phyloP scores from a whole-genome alignment of 2,797 vertebrate species.

The Potorous gilbertii region DNA sequence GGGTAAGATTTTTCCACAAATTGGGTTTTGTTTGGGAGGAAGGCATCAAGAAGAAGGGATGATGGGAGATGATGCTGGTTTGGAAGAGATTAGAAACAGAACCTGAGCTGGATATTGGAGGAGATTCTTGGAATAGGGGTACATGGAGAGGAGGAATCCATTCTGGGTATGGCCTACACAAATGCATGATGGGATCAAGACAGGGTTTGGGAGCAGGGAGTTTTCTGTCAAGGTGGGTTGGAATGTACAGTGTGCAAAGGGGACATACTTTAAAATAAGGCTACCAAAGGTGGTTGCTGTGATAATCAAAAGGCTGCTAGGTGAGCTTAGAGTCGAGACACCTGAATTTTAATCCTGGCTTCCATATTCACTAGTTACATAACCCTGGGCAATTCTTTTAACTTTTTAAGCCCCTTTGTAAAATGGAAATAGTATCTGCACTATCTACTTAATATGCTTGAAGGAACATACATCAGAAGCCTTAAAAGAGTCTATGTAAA shows the following conservation, averaged over 20 bases:
- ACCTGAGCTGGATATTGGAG: not conserved
- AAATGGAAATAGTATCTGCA: not conserved
- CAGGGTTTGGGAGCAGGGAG: not conserved
- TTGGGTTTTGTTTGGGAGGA: not conserved
- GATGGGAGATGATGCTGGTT: not conserved
- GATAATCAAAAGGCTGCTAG: not conserved
- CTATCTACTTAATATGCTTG: not conserved
- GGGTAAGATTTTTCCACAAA: not conserved
- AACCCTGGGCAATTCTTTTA: not conserved
- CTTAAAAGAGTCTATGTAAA: not conserved
- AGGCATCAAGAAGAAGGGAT: not conserved
- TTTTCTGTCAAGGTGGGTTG: not conserved
- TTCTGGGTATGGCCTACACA: not conserved
- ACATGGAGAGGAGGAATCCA: not conserved
- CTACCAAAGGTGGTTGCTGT: not conserved
- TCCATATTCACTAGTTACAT: not conserved
- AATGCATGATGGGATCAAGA: not conserved
- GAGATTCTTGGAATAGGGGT: not conserved
- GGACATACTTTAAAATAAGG: not conserved
- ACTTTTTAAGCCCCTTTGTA: not conserved
- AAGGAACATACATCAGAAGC: not conserved
- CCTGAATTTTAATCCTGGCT: not conserved
- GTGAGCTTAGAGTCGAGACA: not conserved
- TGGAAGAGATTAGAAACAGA: not conserved
- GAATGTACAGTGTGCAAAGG: not conserved